These are phyloP conservation scores for Punctoribates punctum DNA, from an alignment of 2,888 invertebrate species.

Conservation along the genomic window DNA sequence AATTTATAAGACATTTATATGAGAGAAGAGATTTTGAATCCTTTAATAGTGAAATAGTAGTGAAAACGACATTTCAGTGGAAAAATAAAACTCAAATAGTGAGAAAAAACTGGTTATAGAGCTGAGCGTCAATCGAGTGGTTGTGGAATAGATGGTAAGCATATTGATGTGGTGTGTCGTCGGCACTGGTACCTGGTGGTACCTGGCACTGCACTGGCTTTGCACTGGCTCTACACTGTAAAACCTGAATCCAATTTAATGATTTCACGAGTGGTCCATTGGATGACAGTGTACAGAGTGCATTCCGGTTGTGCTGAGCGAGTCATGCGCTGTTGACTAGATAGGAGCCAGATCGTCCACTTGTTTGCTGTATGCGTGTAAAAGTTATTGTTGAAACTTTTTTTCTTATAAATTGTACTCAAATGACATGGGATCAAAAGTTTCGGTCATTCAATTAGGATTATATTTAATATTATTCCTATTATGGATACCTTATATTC, in stretches of 20 bases:
- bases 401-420: background rate
- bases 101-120: conserved; percentile 13
- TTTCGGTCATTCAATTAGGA: conserved; percentile 25
- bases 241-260: too few species aligned
- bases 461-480: conserved; percentile 23
- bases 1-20: background rate
- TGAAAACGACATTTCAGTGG: conserved; percentile 1
- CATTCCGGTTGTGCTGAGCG: conserved; percentile 10
- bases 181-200: conserved; percentile 23
- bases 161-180: conserved; percentile 5
- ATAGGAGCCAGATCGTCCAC: background rate
- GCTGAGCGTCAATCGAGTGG: background rate
- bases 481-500: conserved; percentile 16
- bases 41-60: background rate
- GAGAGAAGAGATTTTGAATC: background rate
- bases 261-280: background rate
- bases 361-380: conserved; percentile 13
- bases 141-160: background rate
- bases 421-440: conserved; percentile 25
- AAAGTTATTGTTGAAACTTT: conserved; percentile 26
- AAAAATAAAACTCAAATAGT: conserved; percentile 5
- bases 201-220: background rate
- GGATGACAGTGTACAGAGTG: background rate
- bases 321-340: background rate
- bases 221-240: background rate